phyloP scores from a whole-genome alignment of 2,888 invertebrate species.

The Drosophila mulleri region DNA sequence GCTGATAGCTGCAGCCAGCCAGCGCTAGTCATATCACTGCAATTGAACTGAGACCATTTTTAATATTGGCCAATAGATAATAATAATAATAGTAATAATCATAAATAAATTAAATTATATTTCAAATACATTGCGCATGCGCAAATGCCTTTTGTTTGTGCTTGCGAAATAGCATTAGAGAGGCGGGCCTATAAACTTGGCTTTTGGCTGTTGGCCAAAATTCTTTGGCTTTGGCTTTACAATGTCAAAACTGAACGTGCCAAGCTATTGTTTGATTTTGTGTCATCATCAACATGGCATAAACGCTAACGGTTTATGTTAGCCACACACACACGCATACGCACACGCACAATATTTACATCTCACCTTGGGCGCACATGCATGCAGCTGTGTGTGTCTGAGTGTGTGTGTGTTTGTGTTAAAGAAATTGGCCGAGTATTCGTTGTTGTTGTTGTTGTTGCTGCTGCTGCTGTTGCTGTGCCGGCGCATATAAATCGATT shows the following conservation, averaged over 20 bases:
- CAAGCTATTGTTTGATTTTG: constrained; percentile 47
- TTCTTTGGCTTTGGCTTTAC: constrained; percentile 73
- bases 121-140: constrained; percentile 64
- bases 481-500: constrained; percentile 78
- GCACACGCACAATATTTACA: constrained; percentile 59
- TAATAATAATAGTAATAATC: background rate
- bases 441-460: constrained; percentile 19
- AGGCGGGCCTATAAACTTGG: constrained; percentile 1
- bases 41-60: constrained; percentile 43
- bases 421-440: constrained; percentile 54
- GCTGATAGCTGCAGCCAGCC: background rate
- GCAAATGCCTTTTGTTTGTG: constrained; percentile 44
- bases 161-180: constrained; percentile 55
- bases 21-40: background rate
- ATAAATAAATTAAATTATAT: constrained; percentile 22
- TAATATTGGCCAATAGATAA: constrained; percentile 46
- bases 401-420: constrained; percentile 28
- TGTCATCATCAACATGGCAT: constrained; percentile 53
- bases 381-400: constrained; percentile 21
- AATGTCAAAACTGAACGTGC: constrained; percentile 78
- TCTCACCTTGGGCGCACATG: constrained; percentile 66
- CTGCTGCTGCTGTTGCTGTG: constrained; percentile 47
- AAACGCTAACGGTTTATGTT: constrained; percentile 68
- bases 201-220: constrained; percentile 54
- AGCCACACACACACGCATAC: constrained; percentile 29